A percentile compares a stretch with the other conserved stretches of the same genome.
Conservation (phyloP, 2,113 vertebrate species). For the Scortum barcoo region DNA sequence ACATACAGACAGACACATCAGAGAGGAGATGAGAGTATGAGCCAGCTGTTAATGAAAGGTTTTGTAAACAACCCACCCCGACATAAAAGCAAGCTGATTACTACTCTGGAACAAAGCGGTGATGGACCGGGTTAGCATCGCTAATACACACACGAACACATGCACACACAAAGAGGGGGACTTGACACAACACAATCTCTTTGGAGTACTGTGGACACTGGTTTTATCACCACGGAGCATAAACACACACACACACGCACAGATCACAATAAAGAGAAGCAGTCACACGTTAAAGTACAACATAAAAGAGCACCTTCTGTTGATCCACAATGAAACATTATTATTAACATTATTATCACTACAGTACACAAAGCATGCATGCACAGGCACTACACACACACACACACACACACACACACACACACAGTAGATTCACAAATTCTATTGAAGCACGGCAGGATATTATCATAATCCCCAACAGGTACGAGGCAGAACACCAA, state of each 20-base stretch:
- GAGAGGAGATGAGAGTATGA: conserved; percentile 23
- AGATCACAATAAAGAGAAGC: conserved; percentile 2
- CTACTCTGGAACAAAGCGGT: conserved; percentile 49
- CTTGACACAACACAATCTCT: conserved; percentile 14
- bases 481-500: conserved; percentile 65
- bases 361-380: conserved; percentile 49
- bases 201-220: conserved; percentile 16
- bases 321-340: conserved; percentile 46
- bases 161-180: background rate
- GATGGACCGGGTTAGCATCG: conserved; percentile 12
- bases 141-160: conserved; percentile 19
- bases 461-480: conserved; percentile 73
- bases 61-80: conserved; percentile 57
- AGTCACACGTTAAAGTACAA: conserved; percentile 43
- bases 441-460: conserved; percentile 63
- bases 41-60: conserved; percentile 57
- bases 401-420: conserved; percentile 26
- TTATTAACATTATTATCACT: conserved; percentile 50
- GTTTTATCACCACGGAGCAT: conserved; percentile 41
- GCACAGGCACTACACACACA: background rate
- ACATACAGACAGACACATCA: conserved; percentile 14
- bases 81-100: conserved; percentile 65
- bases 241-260: conserved; percentile 20
- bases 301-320: conserved; percentile 45
- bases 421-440: conserved; percentile 30